phyloP scores from a whole-genome alignment of 2,888 invertebrate species.

The Latrodectus hesperus region DNA sequence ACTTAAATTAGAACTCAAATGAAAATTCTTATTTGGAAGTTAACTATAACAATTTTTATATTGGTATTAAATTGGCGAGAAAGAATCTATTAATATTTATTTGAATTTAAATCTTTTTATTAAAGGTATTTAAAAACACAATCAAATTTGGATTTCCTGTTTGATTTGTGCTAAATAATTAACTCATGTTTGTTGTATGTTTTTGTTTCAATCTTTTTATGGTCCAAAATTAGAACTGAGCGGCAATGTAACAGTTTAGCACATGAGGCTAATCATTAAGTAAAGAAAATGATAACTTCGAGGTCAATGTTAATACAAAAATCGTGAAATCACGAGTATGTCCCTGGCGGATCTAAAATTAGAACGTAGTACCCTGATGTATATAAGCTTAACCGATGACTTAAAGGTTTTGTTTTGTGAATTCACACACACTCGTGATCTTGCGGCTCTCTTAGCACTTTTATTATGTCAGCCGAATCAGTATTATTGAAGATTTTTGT shows the following conservation, averaged over 20 bases:
- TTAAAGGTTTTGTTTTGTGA: conserved; percentile 35
- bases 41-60: too few species aligned
- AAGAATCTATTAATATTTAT: too few species aligned
- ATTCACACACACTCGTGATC: background rate
- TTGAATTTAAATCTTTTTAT: too few species aligned
- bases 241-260: too few species aligned
- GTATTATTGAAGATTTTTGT: background rate
- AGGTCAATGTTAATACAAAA: conserved; percentile 60
- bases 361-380: conserved; percentile 19
- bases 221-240: too few species aligned
- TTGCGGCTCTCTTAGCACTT: background rate
- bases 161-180: background rate
- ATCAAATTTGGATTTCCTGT: background rate
- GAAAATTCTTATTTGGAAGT: too few species aligned
- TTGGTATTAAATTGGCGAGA: too few species aligned
- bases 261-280: conserved; percentile 7
- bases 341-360: conserved; percentile 39
- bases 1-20: too few species aligned
- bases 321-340: conserved; percentile 33
- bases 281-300: conserved; percentile 4
- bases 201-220: background rate
- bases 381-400: conserved; percentile 28
- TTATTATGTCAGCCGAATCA: background rate
- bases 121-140: too few species aligned
- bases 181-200: background rate